Conservation (phyloP, 2,113 vertebrate species). For the Chelonoidis abingdonii region DNA sequence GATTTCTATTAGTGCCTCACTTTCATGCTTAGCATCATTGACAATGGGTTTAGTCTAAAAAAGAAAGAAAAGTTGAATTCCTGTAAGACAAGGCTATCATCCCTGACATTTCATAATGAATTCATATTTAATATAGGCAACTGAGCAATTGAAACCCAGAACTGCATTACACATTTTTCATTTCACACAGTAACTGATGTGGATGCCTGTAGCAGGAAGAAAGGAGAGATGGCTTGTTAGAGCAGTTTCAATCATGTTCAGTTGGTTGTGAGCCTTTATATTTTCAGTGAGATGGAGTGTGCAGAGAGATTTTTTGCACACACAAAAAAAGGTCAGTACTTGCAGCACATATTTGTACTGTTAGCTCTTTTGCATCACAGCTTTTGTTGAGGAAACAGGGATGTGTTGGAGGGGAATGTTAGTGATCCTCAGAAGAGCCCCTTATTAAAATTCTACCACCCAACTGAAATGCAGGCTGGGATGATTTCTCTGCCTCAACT, state of each 20-base stretch:
- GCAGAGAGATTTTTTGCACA: not conserved
- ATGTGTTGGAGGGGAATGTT: not conserved
- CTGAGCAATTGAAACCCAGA: slow-evolving; percentile 17
- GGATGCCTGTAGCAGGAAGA: not conserved
- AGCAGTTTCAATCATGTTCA: not conserved
- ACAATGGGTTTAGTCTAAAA: not conserved
- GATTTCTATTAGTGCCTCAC: slow-evolving; percentile 15
- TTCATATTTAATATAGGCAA: slow-evolving; percentile 11
- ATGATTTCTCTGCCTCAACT: not conserved
- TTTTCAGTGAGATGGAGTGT: not conserved
- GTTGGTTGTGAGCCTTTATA: not conserved
- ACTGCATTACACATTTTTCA: not conserved
- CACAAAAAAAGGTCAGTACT: not conserved
- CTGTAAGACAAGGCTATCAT: not conserved
- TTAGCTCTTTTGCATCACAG: not conserved
- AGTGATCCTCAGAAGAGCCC: not conserved
- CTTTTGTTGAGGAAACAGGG: not conserved
- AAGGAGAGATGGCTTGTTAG: not conserved
- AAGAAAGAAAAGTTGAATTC: not conserved
- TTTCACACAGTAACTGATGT: not conserved
- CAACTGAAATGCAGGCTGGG: not conserved
- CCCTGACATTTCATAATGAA: not conserved
- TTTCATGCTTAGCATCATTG: slow-evolving; percentile 21
- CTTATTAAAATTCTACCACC: not conserved
- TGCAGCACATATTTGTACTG: not conserved